A percentile compares a stretch with the other conserved stretches of the same genome.
These are phyloP conservation scores for Brachirus orientalis DNA, from an alignment of 2,113 vertebrate species.

Conservation along the genomic window DNA sequence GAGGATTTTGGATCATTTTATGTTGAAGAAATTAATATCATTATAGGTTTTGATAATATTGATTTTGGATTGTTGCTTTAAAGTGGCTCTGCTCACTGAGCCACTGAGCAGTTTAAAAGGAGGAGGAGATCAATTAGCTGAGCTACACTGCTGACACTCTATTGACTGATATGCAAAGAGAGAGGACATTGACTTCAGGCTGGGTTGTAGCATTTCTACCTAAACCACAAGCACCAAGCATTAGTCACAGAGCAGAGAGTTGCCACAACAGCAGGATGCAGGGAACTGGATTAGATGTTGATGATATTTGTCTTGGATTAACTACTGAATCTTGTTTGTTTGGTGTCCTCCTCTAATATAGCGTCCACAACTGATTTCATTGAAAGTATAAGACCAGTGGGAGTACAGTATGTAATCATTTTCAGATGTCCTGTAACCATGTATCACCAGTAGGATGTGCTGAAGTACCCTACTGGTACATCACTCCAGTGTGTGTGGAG, in stretches of 20 bases:
- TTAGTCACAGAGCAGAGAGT: slow-evolving; percentile 45
- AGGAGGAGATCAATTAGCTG: slow-evolving; percentile 68
- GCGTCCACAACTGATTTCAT: too few relatives aligned
- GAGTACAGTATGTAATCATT: background rate
- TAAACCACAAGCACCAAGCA: slow-evolving; percentile 29
- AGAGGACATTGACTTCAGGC: slow-evolving; percentile 57
- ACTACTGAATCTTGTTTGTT: background rate
- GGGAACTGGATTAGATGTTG: slow-evolving; percentile 21
- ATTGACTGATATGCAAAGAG: slow-evolving; percentile 66
- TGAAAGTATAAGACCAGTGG: background rate
- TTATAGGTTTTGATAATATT: slow-evolving; percentile 28
- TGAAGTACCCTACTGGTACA: too few relatives aligned
- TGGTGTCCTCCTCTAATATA: background rate
- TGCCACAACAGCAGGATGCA: slow-evolving; percentile 9
- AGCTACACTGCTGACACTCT: slow-evolving; percentile 53
- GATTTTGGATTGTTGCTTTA: slow-evolving; percentile 37
- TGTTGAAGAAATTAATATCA: slow-evolving; percentile 1
- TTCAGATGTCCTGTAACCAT: too few relatives aligned
- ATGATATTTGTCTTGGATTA: slow-evolving; percentile 30
- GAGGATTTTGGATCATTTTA: background rate
- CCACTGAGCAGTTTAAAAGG: slow-evolving; percentile 32
- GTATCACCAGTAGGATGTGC: too few relatives aligned
- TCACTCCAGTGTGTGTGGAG: too few relatives aligned
- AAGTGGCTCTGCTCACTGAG: slow-evolving; percentile 50
- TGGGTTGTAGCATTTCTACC: slow-evolving; percentile 39